These are phyloP conservation scores for Fulica atra DNA, from an alignment of 2,113 vertebrate genomes.

Conservation along the genomic window DNA sequence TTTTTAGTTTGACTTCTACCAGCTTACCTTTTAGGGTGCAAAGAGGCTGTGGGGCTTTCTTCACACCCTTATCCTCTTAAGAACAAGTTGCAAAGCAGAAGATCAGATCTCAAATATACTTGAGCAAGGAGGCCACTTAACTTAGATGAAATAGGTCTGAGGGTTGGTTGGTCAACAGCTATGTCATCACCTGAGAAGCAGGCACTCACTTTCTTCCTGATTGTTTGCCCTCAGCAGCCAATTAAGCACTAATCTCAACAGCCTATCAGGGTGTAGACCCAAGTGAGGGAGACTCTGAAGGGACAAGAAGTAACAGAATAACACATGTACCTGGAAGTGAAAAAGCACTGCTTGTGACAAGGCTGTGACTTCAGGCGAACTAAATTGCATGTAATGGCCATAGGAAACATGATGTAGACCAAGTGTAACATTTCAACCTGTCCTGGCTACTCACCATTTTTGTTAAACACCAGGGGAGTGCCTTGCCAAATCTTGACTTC, in stretches of 20 bases:
- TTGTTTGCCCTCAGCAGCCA: background rate
- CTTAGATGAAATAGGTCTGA: background rate
- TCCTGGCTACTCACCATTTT: background rate
- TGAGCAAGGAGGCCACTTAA: background rate
- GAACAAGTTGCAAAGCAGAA: background rate
- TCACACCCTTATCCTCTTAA: background rate
- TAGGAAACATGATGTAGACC: background rate
- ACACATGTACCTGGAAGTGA: background rate
- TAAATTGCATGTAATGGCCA: background rate
- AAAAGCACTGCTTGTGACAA: background rate
- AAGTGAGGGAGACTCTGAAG: background rate
- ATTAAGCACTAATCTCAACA: background rate
- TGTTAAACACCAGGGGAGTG: background rate
- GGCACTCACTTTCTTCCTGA: background rate
- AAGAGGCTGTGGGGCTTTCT: background rate
- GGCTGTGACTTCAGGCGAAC: constrained; percentile 43
- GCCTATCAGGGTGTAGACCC: background rate
- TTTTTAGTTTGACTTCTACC: background rate
- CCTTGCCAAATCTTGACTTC: background rate
- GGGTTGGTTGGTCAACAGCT: background rate
- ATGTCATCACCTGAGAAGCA: background rate
- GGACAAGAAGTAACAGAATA: background rate
- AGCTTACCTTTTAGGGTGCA: background rate
- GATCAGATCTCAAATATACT: background rate
- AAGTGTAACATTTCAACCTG: background rate